phyloP scores from a whole-genome alignment of 2,797 vertebrate genomes.

The Moxostoma hubbsi region DNA sequence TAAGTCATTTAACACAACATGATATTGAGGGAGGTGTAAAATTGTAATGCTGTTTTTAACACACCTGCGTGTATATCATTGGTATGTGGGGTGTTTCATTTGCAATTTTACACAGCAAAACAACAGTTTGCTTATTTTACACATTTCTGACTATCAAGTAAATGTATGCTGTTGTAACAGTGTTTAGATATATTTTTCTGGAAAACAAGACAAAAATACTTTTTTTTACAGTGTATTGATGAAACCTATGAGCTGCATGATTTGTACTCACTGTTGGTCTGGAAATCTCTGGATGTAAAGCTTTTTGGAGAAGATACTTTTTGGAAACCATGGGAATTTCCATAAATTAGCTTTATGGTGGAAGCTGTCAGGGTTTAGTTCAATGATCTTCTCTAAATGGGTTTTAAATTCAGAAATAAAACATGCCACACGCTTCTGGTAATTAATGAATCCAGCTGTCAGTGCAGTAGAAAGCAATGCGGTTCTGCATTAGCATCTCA shows the following conservation, averaged over 20 bases:
- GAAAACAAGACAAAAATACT: too few relatives aligned
- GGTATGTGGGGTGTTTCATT: conserved; percentile 15
- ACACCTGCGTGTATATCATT: neutral
- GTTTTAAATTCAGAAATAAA: conserved; percentile 1
- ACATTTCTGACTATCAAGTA: too few relatives aligned
- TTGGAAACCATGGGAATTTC: neutral
- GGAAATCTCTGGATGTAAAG: neutral
- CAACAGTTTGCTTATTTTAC: too few relatives aligned
- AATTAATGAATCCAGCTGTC: conserved; percentile 30
- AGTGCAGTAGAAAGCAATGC: conserved; percentile 9
- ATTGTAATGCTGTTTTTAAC: neutral
- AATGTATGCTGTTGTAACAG: too few relatives aligned
- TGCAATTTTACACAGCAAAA: conserved; percentile 30
- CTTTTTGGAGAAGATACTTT: neutral
- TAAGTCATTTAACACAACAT: neutral
- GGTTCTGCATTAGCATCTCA: conserved; percentile 9
- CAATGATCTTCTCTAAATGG: conserved; percentile 9
- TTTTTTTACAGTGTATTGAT: too few relatives aligned
- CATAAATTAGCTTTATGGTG: conserved; percentile 21
- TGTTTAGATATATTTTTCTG: too few relatives aligned
- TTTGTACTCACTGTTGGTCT: conserved; percentile 4
- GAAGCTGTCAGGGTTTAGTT: neutral
- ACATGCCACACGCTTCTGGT: neutral
- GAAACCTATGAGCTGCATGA: conserved; percentile 5
- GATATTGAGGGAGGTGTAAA: conserved; percentile 23